Percentiles rank a stretch among this genome's conserved stretches.
Conservation (phyloP, 2,113 vertebrate genomes). For the Myotis lucifugus region DNA sequence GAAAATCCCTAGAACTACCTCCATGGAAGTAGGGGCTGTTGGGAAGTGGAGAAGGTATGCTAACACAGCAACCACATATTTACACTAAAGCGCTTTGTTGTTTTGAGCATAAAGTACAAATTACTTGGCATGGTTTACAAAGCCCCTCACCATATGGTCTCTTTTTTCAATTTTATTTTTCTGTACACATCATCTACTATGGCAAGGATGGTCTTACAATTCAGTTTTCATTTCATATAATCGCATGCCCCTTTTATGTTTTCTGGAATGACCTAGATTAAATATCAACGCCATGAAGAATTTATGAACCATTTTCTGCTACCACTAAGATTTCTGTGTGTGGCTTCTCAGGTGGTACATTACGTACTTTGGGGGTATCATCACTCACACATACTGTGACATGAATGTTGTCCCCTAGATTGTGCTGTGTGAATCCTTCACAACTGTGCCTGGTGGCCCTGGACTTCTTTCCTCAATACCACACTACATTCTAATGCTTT, state of each 20-base stretch:
- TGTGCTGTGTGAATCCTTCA: neutral
- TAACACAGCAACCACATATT: neutral
- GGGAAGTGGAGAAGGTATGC: neutral
- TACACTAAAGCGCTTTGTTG: neutral
- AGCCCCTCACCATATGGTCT: neutral
- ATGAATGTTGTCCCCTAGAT: neutral
- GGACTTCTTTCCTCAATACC: neutral
- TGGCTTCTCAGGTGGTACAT: neutral
- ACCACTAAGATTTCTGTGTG: neutral
- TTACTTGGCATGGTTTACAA: neutral
- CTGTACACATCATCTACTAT: neutral
- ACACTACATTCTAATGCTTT: neutral
- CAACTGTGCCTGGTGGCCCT: neutral
- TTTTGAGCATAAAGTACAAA: neutral
- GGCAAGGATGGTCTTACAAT: neutral
- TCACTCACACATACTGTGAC: neutral
- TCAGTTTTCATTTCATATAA: neutral
- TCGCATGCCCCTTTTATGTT: neutral
- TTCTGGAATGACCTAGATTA: neutral
- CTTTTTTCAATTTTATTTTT: constrained; percentile 3
- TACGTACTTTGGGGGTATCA: neutral
- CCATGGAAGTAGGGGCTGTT: neutral
- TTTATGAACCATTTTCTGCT: neutral
- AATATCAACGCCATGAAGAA: neutral
- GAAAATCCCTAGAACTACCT: neutral